Evolutionary conservation across 1,140 invertebrate species (phyloP).

Genomic region (Drosophila saltans): DNA sequence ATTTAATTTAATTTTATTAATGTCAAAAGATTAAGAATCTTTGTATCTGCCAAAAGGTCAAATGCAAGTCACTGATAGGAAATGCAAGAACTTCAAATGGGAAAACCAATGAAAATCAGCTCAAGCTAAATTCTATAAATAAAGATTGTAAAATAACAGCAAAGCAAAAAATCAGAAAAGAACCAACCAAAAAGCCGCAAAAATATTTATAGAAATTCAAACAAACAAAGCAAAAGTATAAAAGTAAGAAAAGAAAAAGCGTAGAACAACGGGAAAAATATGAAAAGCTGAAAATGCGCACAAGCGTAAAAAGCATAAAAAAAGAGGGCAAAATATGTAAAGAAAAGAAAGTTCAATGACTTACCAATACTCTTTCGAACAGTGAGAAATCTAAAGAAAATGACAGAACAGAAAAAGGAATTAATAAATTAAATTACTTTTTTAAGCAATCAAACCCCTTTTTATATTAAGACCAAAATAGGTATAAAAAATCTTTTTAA

Average conservation of each 20-base stretch:
- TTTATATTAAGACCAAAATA: not conserved
- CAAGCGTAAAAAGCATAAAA: conserved; percentile 70
- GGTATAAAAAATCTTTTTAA: not conserved
- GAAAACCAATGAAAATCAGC: conserved; percentile 28
- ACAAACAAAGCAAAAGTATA: conserved; percentile 37
- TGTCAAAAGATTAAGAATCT: conserved; percentile 22
- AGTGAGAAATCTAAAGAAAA: not conserved
- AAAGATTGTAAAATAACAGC: not conserved
- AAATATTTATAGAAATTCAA: conserved; percentile 73
- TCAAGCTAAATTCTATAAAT: conserved; percentile 31
- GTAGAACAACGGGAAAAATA: conserved; percentile 34
- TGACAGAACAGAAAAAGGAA: not conserved
- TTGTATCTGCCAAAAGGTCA: conserved; percentile 10
- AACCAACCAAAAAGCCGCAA: conserved; percentile 52
- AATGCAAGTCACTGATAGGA: conserved; percentile 30
- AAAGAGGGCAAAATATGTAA: conserved; percentile 17
- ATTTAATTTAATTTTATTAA: conserved; percentile 73
- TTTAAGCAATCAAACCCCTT: not conserved
- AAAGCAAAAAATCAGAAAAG: conserved; percentile 22
- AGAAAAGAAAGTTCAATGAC: conserved; percentile 2
- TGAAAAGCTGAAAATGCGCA: conserved; percentile 66
- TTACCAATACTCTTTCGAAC: conserved; percentile 38
- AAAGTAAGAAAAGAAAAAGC: conserved; percentile 28
- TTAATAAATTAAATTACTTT: not conserved
- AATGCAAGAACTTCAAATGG: conserved; percentile 56